These are phyloP conservation scores for Forficula auricularia DNA, from an alignment of 1,140 invertebrate species.

Conservation along the genomic window DNA sequence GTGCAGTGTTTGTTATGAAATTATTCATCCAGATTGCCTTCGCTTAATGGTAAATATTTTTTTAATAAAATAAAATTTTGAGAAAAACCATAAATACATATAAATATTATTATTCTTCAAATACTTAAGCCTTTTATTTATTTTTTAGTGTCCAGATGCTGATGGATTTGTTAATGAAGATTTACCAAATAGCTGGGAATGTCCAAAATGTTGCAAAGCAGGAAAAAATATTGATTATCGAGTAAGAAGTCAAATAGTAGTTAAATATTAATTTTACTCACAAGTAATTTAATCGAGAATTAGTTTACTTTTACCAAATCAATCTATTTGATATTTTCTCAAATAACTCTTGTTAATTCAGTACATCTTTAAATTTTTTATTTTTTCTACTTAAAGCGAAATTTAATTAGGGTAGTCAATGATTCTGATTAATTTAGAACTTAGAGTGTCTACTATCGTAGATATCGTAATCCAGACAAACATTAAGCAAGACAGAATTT, in stretches of 20 bases:
- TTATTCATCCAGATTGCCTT: conserved; percentile 77
- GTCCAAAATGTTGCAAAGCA: conserved; percentile 70
- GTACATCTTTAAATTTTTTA: not conserved
- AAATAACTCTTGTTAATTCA: no score
- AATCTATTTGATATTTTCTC: no score
- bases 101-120: not conserved
- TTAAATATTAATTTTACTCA: not conserved
- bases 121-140: not conserved
- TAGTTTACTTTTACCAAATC: no score
- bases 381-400: not conserved
- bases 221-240: conserved; percentile 59
- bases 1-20: conserved; percentile 82
- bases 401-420: not conserved
- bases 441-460: not conserved
- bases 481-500: no score
- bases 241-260: no score
- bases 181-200: conserved; percentile 94
- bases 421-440: conserved; percentile 1
- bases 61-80: not conserved
- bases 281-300: no score
- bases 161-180: conserved; percentile 72
- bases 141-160: conserved; percentile 1
- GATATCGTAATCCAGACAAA: no score
- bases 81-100: not conserved
- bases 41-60: conserved; percentile 17